A percentile compares a stretch with the other conserved stretches of the same genome.
Conservation (phyloP, 2,113 vertebrate species). For the Odocoileus hemionus region DNA sequence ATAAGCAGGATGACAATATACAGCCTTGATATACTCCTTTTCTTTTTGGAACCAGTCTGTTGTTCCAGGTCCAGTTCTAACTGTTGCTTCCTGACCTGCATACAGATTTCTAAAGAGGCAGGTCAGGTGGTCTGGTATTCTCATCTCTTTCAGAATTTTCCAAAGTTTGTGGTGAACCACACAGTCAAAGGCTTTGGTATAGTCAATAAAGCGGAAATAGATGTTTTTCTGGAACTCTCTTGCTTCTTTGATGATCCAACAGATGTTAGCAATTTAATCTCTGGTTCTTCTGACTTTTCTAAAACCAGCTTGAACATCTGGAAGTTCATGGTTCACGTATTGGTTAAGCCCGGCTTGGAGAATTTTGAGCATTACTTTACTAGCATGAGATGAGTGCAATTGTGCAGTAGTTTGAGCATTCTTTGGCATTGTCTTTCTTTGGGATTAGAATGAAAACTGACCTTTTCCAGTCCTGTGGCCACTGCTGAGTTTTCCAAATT, state of each 20-base stretch:
- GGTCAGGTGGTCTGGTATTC: background rate
- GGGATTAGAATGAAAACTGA: background rate
- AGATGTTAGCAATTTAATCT: background rate
- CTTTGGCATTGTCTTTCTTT: background rate
- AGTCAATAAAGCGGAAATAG: background rate
- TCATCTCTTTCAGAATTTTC: background rate
- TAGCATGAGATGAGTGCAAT: background rate
- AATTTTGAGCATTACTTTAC: background rate
- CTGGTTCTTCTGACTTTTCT: background rate
- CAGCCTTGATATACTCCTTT: too few species aligned
- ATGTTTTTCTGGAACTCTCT: background rate
- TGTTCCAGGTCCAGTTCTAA: background rate
- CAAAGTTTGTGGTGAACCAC: background rate
- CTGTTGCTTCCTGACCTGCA: background rate
- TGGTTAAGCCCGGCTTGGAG: background rate
- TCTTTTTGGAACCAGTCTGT: background rate
- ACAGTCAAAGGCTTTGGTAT: background rate
- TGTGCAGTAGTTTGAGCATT: background rate
- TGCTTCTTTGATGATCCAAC: background rate
- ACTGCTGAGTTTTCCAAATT: background rate
- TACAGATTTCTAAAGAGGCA: background rate
- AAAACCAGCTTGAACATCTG: background rate
- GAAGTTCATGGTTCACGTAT: rapidly evolving
- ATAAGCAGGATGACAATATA: too few species aligned
- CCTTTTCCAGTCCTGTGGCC: background rate